Evolutionary conservation across 2,888 invertebrate genomes (phyloP), one percentile per base, ranked within the genome.

Genomic region (Busseola fusca): DNA sequence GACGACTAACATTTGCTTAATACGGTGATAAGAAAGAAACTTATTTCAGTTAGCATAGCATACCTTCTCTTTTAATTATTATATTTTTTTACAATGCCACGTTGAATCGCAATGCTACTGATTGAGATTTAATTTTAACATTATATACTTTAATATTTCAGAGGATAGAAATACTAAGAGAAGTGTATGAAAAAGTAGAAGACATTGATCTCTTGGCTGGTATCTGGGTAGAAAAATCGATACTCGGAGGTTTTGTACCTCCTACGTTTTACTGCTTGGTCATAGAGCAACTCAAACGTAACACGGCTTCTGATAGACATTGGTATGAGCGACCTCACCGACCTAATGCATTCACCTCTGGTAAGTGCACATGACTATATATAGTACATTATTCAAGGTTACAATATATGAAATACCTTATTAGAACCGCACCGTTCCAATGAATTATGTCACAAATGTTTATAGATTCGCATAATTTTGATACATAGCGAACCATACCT

Each of bases 161-260:
- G 93, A 88, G 90, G 80, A 83, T 93, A 18, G 91, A 92, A 75
- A 71, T 88, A 0, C 83, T 93, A 4, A 87, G 82, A 76, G 84
- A 84, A 0, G 68, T 86, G 0, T 93, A 93, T 70, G 85, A 89
- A 9, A 96, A 97, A 90, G 97, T 98, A 7, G 96, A 97, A 77
- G 98, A 99, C 91, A 97, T 99, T 66, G 98, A 99, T 93, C 95
- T 99, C n/a, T 97, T 98, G 97, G 97, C 98, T 52, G 98, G 98
- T 45, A 98, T 98, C 54, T 98, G 98, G 76, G 97, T 98, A 0
- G 98, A 99, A 89, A 96, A 96, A 76, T 97, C 97, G 0, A 94
- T 98, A 64, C 97, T 97, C 3, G 98, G 98, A 56, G 98, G 98
- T 65, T 97, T 97, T 96, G 96, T 98, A 45, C 98, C 98, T 21